These are phyloP conservation scores for Bursaphelenchus okinawaensis DNA, from an alignment of 2,888 invertebrate genomes.

Conservation along the genomic window DNA sequence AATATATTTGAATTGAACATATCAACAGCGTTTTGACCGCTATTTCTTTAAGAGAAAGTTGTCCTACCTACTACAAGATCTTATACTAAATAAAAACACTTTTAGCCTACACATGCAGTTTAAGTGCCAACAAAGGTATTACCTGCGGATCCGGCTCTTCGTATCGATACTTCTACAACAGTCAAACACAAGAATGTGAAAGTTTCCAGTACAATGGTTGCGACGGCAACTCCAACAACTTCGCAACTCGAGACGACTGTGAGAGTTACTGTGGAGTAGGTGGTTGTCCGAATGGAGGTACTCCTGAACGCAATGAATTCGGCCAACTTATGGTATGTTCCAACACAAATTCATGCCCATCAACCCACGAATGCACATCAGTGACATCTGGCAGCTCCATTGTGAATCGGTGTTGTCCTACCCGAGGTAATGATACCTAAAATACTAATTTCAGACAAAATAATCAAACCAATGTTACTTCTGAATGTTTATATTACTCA, in stretches of 20 bases:
- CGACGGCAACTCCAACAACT: slow-evolving; percentile 54
- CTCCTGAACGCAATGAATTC: slow-evolving; percentile 52
- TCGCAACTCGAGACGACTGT: slow-evolving; percentile 50
- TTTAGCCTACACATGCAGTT: slow-evolving; percentile 55
- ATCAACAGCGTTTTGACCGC: not conserved
- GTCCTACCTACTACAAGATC: not conserved
- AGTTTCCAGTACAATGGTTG: slow-evolving; percentile 54
- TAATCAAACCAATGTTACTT: not conserved
- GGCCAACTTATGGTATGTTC: slow-evolving; percentile 54
- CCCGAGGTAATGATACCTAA: slow-evolving; percentile 23
- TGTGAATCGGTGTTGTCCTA: slow-evolving; percentile 50
- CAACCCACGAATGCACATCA: slow-evolving; percentile 54
- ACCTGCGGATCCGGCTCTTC: slow-evolving; percentile 54
- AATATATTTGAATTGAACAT: not conserved
- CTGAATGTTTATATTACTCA: no score
- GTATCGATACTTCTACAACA: slow-evolving; percentile 53
- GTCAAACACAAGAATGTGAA: slow-evolving; percentile 47
- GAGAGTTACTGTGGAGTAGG: slow-evolving; percentile 46
- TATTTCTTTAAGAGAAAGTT: not conserved
- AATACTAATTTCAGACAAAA: not conserved
- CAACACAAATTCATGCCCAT: slow-evolving; percentile 34
- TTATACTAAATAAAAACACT: not conserved
- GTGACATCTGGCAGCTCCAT: slow-evolving; percentile 48
- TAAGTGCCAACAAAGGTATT: slow-evolving; percentile 52
- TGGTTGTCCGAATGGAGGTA: slow-evolving; percentile 50